These are phyloP conservation scores for Caenorhabditis becei DNA, from an alignment of 2,888 invertebrate genomes.

Conservation along the genomic window DNA sequence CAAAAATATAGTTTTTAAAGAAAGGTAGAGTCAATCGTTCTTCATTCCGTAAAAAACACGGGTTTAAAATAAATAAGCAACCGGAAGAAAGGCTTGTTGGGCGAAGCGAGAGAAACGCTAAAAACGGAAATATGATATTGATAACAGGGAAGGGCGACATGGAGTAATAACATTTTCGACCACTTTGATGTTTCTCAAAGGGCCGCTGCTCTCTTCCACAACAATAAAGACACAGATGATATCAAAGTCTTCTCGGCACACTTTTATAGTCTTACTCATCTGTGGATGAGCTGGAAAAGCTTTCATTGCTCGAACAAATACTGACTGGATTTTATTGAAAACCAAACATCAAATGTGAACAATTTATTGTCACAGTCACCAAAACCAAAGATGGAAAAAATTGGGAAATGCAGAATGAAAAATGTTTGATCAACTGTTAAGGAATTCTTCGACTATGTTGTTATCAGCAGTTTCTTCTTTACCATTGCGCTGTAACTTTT, in stretches of 20 bases:
- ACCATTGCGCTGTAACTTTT: constrained; percentile 6
- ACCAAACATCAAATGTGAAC: background rate
- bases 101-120: background rate
- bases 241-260: background rate
- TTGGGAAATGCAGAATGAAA: constrained; percentile 17
- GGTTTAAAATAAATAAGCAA: too few relatives aligned
- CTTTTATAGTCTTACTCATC: background rate
- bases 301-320: background rate
- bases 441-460: constrained; percentile 28
- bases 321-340: constrained; percentile 8
- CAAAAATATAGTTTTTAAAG: too few relatives aligned
- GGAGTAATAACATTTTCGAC: background rate
- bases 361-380: background rate
- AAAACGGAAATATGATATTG: background rate
- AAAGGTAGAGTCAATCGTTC: background rate
- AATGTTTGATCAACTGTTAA: constrained; percentile 20
- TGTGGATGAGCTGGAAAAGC: background rate
- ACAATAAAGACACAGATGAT: background rate
- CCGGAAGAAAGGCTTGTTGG: too few relatives aligned
- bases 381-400: constrained; percentile 2
- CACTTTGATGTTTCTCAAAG: background rate
- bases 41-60: background rate
- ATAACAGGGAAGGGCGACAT: too few relatives aligned
- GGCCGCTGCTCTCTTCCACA: background rate
- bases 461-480: constrained; percentile 37